Evolutionary conservation across 2,797 vertebrate genomes (phyloP).

Genomic region (Bufotes viridis): DNA sequence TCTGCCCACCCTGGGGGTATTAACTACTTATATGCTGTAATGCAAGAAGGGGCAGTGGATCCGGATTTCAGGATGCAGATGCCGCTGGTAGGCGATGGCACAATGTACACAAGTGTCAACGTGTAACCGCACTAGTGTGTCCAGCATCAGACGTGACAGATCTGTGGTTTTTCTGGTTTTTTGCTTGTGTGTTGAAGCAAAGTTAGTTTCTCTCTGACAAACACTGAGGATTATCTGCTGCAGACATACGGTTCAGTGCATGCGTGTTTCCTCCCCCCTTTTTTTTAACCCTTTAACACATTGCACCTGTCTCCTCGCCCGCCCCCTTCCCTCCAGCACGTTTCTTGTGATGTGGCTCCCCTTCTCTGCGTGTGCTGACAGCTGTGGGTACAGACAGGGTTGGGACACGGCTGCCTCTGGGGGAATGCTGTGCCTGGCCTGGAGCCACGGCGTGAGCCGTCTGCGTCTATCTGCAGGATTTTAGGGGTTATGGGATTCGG

Average conservation of each 20-base stretch:
- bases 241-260: background rate
- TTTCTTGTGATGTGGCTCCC: background rate
- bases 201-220: slow-evolving; percentile 12
- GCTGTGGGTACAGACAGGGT: slow-evolving; percentile 18
- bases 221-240: background rate
- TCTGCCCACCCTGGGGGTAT: background rate
- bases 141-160: background rate
- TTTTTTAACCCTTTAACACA: slow-evolving; percentile 4
- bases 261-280: background rate
- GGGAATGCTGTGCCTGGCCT: slow-evolving; percentile 1
- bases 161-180: background rate
- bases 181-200: background rate
- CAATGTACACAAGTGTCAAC: background rate
- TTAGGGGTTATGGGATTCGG: background rate
- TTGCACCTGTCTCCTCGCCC: background rate
- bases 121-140: background rate
- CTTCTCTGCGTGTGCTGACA: slow-evolving; percentile 15
- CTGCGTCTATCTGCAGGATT: background rate
- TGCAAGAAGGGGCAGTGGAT: background rate
- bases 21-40: background rate
- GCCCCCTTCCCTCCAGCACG: background rate
- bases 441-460: background rate
- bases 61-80: background rate
- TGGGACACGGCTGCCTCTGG: background rate
- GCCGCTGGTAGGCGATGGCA: background rate